These are phyloP conservation scores for Cyanistes caeruleus DNA, from an alignment of 2,113 vertebrate genomes.

Conservation along the genomic window DNA sequence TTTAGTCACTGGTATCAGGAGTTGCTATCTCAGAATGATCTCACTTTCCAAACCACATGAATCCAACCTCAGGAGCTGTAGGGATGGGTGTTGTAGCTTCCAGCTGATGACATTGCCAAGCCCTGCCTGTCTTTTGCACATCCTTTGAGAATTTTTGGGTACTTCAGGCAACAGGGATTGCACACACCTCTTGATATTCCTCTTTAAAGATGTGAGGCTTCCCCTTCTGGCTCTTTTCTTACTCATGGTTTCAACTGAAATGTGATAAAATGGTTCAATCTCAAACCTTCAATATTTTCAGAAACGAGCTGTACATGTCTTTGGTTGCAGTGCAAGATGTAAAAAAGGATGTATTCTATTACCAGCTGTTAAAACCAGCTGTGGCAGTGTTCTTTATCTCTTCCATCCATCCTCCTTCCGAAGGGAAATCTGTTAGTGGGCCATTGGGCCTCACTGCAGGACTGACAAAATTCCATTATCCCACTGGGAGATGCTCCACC, in stretches of 20 bases:
- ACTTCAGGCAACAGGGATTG: neutral
- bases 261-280: neutral
- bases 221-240: neutral
- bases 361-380: too few relatives aligned
- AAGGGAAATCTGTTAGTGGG: too few relatives aligned
- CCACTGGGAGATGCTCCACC: too few relatives aligned
- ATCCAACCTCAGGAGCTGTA: neutral
- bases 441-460: too few relatives aligned
- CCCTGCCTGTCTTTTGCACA: neutral
- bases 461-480: too few relatives aligned
- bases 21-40: neutral
- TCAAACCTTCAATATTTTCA: neutral
- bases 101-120: neutral
- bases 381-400: too few relatives aligned
- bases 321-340: too few relatives aligned
- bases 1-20: neutral
- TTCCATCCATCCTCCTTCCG: too few relatives aligned
- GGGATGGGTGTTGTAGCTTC: neutral
- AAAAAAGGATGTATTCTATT: too few relatives aligned
- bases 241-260: neutral
- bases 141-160: neutral
- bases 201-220: neutral
- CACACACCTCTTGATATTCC: neutral
- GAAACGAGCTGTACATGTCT: neutral
- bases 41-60: neutral